phyloP scores from a whole-genome alignment of 2,113 vertebrate species.

The Callaeas wilsoni region DNA sequence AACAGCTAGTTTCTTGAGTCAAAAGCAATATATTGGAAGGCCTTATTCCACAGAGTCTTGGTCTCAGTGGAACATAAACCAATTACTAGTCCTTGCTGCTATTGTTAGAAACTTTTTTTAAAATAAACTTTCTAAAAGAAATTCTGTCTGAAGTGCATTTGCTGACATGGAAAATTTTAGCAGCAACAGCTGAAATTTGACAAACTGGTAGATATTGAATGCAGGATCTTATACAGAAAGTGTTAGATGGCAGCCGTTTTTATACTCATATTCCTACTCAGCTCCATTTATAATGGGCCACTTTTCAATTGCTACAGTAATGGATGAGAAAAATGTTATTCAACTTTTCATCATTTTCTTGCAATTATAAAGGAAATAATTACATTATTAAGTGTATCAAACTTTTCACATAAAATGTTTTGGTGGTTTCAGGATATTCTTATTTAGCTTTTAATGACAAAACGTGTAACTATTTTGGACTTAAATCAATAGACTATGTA shows the following conservation, averaged over 20 bases:
- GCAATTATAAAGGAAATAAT: background rate
- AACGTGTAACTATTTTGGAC: background rate
- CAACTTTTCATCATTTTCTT: background rate
- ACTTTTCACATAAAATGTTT: background rate
- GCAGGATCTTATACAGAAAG: background rate
- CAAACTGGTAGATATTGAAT: background rate
- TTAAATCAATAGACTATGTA: background rate
- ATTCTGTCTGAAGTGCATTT: background rate
- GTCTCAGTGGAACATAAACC: background rate
- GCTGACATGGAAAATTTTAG: background rate
- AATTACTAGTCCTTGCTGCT: background rate
- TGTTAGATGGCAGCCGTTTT: background rate
- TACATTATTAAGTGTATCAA: background rate
- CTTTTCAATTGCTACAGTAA: background rate
- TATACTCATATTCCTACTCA: background rate
- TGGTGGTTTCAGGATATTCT: background rate
- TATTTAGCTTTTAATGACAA: background rate
- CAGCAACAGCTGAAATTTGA: slow-evolving; percentile 5
- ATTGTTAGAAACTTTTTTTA: background rate
- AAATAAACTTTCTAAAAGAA: background rate
- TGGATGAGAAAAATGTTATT: background rate
- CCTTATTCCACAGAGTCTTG: background rate
- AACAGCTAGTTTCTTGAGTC: background rate
- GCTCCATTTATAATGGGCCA: background rate
- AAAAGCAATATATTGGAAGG: background rate